Conservation (phyloP, 1,140 invertebrate species). For the Ostrea edulis region DNA sequence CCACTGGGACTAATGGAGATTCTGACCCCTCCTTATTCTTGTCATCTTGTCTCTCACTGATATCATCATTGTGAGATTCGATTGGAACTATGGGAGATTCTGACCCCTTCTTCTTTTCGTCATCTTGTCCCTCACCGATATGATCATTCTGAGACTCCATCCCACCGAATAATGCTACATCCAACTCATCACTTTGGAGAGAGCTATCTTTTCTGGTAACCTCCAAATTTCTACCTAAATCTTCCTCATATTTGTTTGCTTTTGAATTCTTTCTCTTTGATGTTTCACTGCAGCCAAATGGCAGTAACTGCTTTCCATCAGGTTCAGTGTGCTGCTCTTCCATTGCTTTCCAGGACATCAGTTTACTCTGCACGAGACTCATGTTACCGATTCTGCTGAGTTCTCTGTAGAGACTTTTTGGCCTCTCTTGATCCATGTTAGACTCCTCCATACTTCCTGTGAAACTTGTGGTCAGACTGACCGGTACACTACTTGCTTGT, state of each 20-base stretch:
- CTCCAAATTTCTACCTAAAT: neutral
- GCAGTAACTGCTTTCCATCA: neutral
- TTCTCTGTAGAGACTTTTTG: conserved; percentile 1
- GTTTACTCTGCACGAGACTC: neutral
- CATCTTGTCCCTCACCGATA: neutral
- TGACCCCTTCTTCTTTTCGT: neutral
- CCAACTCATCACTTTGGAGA: neutral
- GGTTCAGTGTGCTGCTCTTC: neutral
- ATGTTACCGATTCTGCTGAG: conserved; percentile 3
- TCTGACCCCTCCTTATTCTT: neutral
- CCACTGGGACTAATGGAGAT: neutral
- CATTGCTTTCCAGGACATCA: conserved; percentile 6
- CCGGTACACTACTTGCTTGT: neutral
- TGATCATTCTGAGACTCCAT: neutral
- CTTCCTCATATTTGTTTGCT: neutral
- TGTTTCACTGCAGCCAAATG: neutral
- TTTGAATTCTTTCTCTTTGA: conserved; percentile 1
- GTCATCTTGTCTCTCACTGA: neutral
- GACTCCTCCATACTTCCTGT: conserved; percentile 1
- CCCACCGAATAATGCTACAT: neutral
- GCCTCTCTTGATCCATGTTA: neutral
- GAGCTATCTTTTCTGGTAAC: neutral
- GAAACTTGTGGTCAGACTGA: neutral
- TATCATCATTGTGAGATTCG: too few relatives aligned
- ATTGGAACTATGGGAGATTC: neutral